Evolutionary conservation across 2,797 vertebrate species (phyloP).

Genomic region (Leucoraja ocellata): DNA sequence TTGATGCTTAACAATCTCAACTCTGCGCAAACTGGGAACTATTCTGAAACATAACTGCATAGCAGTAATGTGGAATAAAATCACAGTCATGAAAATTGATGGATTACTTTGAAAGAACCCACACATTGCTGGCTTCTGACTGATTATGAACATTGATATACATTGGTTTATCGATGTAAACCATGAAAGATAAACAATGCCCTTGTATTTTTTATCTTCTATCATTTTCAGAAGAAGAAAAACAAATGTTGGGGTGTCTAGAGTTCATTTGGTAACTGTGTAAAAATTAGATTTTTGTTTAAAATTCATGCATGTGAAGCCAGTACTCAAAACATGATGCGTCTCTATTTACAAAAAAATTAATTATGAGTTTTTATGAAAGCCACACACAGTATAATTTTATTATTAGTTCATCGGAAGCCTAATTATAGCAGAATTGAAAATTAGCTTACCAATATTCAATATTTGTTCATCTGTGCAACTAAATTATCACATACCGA

Average conservation of each 20-base stretch:
- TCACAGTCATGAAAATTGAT: neutral
- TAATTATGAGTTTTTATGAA: neutral
- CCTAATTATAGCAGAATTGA: slow-evolving; percentile 6
- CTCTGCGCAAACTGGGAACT: neutral
- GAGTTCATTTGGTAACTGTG: neutral
- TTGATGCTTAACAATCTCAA: neutral
- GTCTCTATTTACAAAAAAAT: neutral
- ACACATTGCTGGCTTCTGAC: neutral
- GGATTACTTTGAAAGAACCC: neutral
- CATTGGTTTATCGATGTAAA: neutral
- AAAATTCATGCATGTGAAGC: neutral
- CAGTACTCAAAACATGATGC: neutral
- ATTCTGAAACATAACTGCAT: neutral
- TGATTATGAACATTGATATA: neutral
- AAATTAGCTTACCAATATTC: neutral
- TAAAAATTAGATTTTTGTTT: neutral
- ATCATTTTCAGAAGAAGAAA: neutral
- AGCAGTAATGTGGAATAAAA: neutral
- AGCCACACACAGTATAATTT: neutral
- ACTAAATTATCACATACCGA: neutral
- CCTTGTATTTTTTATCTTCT: neutral
- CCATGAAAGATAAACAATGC: neutral
- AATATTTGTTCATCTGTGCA: slow-evolving; percentile 7
- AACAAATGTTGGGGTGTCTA: neutral
- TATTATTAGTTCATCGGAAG: neutral